These are phyloP conservation scores for Morus bassanus DNA, from an alignment of 2,797 vertebrate species.

Conservation along the genomic window DNA sequence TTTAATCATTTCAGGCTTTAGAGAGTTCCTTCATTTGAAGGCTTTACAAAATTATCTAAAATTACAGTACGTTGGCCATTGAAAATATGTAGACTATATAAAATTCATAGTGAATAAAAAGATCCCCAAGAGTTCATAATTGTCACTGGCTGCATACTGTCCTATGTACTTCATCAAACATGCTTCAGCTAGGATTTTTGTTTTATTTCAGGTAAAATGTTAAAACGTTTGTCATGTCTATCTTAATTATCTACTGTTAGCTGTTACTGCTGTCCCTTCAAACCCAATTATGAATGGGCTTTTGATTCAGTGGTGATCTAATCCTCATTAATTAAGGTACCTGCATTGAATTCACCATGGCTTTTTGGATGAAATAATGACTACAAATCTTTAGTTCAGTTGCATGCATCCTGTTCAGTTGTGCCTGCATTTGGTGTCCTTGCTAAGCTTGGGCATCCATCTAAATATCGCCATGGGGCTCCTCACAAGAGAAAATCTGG, in stretches of 20 bases:
- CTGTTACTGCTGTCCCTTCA: constrained; percentile 45
- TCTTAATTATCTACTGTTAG: constrained; percentile 59
- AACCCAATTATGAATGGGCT: constrained; percentile 69
- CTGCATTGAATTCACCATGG: constrained; percentile 54
- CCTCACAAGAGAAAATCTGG: constrained; percentile 34
- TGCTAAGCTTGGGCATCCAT: not conserved
- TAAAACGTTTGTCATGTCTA: constrained; percentile 57
- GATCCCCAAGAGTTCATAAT: not conserved
- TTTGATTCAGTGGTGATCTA: constrained; percentile 64
- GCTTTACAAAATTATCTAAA: not conserved
- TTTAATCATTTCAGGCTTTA: not conserved
- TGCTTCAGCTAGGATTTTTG: not conserved
- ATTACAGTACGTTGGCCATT: not conserved
- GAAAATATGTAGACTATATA: not conserved
- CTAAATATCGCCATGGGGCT: not conserved
- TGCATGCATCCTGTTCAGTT: not conserved
- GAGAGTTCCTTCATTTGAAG: not conserved
- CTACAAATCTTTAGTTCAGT: not conserved
- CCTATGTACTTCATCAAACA: not conserved
- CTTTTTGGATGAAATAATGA: constrained; percentile 62
- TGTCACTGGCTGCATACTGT: not conserved
- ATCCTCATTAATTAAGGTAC: constrained; percentile 71
- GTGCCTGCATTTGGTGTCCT: constrained; percentile 23
- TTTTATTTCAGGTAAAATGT: constrained; percentile 25
- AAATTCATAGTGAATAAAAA: constrained; percentile 7